Base-by-base conservation (phyloP, 2,113 vertebrate species). In the Brienomyrus brachyistius region DNA sequence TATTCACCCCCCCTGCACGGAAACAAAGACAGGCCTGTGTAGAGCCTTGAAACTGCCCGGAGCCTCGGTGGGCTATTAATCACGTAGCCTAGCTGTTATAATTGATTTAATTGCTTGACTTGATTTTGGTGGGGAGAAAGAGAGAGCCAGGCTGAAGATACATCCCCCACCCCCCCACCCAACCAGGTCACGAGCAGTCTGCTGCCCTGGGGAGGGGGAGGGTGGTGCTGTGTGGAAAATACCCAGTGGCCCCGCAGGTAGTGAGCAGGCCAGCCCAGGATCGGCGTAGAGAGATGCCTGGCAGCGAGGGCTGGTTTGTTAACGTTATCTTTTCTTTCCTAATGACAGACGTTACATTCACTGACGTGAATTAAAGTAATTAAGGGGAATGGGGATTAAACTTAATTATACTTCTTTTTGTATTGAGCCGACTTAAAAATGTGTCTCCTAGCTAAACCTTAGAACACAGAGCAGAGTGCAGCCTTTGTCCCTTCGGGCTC, bases 21-120 rank as follows among this genome's bases (percentile, higher is more conserved):
- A 31, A 85, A 86, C 89, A 86, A 86, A 86, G 82, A 48, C n/a
- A n/a, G 45, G 51, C 80, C 82, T 89, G 54, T 85, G n/a, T 17
- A 11, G 10, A 84, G 54, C 80, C 89, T 4, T 21, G 51, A 19
- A 43, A 47, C 82, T 35, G 0, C 89, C 52, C 7, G 31, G 35
- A 59, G 35, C 80, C 23, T 0, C 23, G 35, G 62, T 31, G 5
- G 11, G 47, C 21, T 54, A 47, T 54, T 66, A 84, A 59, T 54
- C 89, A 66, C 40, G 0, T 9, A 5, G 56, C 50, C 50, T 45
- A 19, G 40, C 17, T 27, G 31, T 54, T 21, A 23, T 62, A 89
- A 85, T 85, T 85, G 52, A 45, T 54, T 10, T 6, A 56, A 62
- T 62, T 62, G 23, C 23, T n/a, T 9, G 54, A 54, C 54, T 89